Evolutionary conservation across 2,888 invertebrate genomes (phyloP).

Genomic region (Epicampocera succincta): DNA sequence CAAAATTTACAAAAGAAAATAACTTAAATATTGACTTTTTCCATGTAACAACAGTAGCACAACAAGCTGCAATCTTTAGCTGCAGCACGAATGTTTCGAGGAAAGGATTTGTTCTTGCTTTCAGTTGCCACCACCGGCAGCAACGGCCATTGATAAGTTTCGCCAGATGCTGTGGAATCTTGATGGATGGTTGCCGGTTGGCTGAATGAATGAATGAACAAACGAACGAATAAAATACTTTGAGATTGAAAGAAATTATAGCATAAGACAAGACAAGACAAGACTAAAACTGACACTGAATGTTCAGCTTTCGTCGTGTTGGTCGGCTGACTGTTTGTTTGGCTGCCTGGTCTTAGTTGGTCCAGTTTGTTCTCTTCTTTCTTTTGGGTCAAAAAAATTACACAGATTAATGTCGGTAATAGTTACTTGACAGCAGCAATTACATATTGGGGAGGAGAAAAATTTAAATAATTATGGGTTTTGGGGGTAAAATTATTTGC

Average conservation of each 20-base stretch:
- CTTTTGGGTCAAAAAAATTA: conserved; percentile 12
- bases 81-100: conserved; percentile 37
- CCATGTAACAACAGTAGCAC: conserved; percentile 64
- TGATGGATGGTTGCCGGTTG: conserved; percentile 36
- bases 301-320: conserved; percentile 32
- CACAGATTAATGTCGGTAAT: conserved; percentile 43
- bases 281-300: conserved; percentile 31
- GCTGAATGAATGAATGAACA: conserved; percentile 50
- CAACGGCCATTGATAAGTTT: conserved; percentile 59
- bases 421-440: conserved; percentile 39
- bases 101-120: conserved; percentile 33
- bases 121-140: conserved; percentile 20
- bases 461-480: too few species aligned
- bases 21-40: conserved; percentile 70
- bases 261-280: conserved; percentile 31
- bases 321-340: conserved; percentile 20
- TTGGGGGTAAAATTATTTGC: too few species aligned
- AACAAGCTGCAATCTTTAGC: conserved; percentile 53
- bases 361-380: conserved; percentile 5
- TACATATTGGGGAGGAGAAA: conserved; percentile 10
- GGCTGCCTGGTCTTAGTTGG: background rate
- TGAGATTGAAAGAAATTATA: conserved; percentile 47
- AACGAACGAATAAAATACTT: conserved; percentile 27
- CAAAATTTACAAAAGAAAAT: conserved; percentile 11
- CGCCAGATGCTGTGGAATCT: conserved; percentile 40